phyloP scores from a whole-genome alignment of 1,140 invertebrate species.

The Ditylenchus dipsaci region DNA sequence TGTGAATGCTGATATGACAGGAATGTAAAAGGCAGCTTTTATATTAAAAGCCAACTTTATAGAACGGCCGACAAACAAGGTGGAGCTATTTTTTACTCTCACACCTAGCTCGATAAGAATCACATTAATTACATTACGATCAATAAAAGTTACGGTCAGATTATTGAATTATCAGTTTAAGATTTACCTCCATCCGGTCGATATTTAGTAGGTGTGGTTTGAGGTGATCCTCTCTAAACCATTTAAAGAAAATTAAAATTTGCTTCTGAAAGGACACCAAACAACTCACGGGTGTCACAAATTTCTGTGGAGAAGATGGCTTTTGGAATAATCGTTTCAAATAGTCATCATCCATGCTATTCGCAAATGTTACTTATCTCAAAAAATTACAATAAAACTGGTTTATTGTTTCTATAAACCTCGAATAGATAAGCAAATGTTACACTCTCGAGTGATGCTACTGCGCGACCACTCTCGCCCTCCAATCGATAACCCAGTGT shows the following conservation, averaged over 20 bases:
- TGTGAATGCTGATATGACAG: too few relatives aligned
- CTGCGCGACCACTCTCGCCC: neutral
- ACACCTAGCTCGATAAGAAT: too few relatives aligned
- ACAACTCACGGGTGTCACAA: constrained; percentile 26
- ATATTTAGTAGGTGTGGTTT: constrained; percentile 49
- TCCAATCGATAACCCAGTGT: neutral
- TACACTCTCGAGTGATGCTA: neutral
- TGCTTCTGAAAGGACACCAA: too few relatives aligned
- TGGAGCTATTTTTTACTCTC: too few relatives aligned
- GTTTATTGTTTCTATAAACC: too few relatives aligned
- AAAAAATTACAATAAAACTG: neutral
- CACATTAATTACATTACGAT: too few relatives aligned
- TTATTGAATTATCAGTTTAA: too few relatives aligned
- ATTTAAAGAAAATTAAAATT: too few relatives aligned
- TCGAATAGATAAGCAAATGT: neutral
- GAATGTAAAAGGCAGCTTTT: too few relatives aligned
- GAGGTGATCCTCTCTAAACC: constrained; percentile 47
- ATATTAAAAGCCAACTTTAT: too few relatives aligned
- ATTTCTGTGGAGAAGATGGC: constrained; percentile 33
- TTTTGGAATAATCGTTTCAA: constrained; percentile 26
- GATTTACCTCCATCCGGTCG: constrained; percentile 50
- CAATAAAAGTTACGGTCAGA: too few relatives aligned
- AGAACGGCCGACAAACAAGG: too few relatives aligned
- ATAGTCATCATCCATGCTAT: constrained; percentile 20
- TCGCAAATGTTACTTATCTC: neutral